A percentile compares a stretch with the other conserved stretches of the same genome.
Conservation (phyloP, 2,888 invertebrate genomes). For the Callosobruchus maculatus region DNA sequence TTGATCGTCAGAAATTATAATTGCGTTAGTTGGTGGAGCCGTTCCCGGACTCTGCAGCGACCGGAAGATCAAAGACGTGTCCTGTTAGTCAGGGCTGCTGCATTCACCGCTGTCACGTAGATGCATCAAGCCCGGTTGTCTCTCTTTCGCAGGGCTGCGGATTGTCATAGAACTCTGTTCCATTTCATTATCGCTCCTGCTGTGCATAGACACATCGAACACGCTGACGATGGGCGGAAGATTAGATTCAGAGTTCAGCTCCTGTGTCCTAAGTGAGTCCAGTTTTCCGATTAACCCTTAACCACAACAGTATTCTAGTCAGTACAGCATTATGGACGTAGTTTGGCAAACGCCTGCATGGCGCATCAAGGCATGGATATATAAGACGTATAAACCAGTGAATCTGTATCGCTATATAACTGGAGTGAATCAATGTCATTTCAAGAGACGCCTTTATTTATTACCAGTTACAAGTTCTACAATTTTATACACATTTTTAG, state of each 20-base stretch:
- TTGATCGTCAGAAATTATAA: not conserved
- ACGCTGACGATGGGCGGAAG: not conserved
- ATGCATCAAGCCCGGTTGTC: not conserved
- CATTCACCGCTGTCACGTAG: not conserved
- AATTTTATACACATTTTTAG: too few species aligned
- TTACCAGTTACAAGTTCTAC: too few species aligned
- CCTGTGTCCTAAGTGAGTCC: too few species aligned
- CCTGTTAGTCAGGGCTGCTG: not conserved
- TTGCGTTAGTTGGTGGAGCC: not conserved
- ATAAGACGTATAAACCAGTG: too few species aligned
- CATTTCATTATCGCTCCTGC: not conserved
- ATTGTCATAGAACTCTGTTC: not conserved
- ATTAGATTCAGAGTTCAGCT: not conserved
- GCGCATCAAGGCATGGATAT: too few species aligned
- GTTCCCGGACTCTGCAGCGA: not conserved
- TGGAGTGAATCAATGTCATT: too few species aligned
- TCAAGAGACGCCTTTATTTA: too few species aligned
- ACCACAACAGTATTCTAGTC: too few species aligned
- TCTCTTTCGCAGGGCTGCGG: not conserved
- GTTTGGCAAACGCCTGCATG: too few species aligned
- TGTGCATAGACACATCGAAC: not conserved
- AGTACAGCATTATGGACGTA: too few species aligned
- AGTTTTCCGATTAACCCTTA: too few species aligned
- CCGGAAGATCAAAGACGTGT: not conserved
- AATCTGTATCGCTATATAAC: too few species aligned